Conservation (phyloP, 2,888 invertebrate genomes). For the Drosophila niveifrons region DNA sequence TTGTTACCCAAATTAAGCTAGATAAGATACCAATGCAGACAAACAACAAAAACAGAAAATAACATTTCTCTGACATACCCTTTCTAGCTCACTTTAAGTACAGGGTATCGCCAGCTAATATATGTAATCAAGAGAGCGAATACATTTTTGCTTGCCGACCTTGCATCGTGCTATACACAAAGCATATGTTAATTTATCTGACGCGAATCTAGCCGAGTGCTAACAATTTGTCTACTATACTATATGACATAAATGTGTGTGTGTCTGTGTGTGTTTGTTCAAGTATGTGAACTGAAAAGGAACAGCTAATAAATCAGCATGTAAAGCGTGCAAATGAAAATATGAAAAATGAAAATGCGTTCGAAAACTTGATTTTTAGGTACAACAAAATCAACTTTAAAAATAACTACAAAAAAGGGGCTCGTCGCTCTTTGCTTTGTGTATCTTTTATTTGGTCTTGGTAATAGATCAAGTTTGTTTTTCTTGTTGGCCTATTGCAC, state of each 20-base stretch:
- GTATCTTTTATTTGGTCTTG: background rate
- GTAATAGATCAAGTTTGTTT: slow-evolving; percentile 4
- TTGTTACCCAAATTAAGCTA: background rate
- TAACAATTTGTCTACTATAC: slow-evolving; percentile 15
- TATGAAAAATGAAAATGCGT: slow-evolving; percentile 12
- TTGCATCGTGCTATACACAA: slow-evolving; percentile 43
- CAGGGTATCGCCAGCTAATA: slow-evolving; percentile 5
- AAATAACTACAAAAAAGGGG: slow-evolving; percentile 40
- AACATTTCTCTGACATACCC: background rate
- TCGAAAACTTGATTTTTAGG: background rate
- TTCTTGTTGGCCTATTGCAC: background rate
- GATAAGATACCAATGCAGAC: background rate
- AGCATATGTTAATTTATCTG: slow-evolving; percentile 33
- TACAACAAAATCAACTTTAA: slow-evolving; percentile 1
- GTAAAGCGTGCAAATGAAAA: slow-evolving; percentile 15
- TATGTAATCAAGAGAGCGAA: slow-evolving; percentile 9
- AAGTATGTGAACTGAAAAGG: slow-evolving; percentile 24
- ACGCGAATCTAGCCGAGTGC: slow-evolving; percentile 23
- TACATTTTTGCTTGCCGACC: slow-evolving; percentile 53
- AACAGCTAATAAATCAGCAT: slow-evolving; percentile 53
- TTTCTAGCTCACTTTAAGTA: background rate
- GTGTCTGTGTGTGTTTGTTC: slow-evolving; percentile 1
- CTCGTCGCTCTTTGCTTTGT: slow-evolving; percentile 44
- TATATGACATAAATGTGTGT: background rate
- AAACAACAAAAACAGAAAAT: background rate